Evolutionary conservation across 2,888 invertebrate species (phyloP).

Genomic region (Leptodirus hochenwartii): DNA sequence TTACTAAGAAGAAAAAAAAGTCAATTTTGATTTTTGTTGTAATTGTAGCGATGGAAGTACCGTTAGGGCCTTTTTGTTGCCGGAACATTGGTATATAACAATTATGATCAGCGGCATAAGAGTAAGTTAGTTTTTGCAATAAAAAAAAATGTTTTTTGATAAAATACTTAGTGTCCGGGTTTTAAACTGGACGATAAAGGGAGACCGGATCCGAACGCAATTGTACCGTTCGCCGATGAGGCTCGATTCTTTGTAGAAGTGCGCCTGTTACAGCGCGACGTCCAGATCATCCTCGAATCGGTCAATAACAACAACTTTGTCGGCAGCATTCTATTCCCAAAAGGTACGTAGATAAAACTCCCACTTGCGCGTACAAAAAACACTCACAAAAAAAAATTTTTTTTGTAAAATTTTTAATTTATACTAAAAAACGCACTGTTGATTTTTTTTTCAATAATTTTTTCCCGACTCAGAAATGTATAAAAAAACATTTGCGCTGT

Average conservation of each 20-base stretch:
- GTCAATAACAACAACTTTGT: slow-evolving; percentile 86
- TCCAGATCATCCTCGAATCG: slow-evolving; percentile 79
- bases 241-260: slow-evolving; percentile 89
- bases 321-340: slow-evolving; percentile 84
- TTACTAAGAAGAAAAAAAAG: no score
- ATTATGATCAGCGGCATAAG: slow-evolving; percentile 91
- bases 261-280: slow-evolving; percentile 75
- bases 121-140: no score
- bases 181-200: slow-evolving; percentile 61
- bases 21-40: no score
- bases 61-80: slow-evolving; percentile 76
- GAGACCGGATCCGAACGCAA: slow-evolving; percentile 45
- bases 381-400: no score
- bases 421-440: no score
- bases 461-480: no score
- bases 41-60: slow-evolving; percentile 97
- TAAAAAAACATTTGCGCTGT: no score
- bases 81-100: slow-evolving; percentile 81
- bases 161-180: slow-evolving; percentile 61
- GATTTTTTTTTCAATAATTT: no score
- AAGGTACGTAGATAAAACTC: no score
- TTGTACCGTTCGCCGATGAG: slow-evolving; percentile 66
- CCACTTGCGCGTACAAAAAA: no score
- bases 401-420: no score
- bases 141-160: no score